Evolutionary conservation across 2,797 vertebrate species (phyloP).

Genomic region (Acanthopagrus latus): DNA sequence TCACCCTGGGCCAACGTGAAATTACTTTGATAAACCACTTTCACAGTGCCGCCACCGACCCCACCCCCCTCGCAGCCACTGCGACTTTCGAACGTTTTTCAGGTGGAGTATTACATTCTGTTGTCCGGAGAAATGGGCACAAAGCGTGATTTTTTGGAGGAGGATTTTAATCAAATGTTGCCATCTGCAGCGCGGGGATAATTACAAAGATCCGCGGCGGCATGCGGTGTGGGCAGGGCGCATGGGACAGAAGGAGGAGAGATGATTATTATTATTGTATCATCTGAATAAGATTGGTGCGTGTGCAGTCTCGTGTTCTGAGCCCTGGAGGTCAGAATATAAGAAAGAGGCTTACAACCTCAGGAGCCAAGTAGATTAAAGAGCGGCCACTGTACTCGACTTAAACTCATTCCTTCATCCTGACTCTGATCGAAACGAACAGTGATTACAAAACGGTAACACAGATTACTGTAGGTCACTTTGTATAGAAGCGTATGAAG

Average conservation of each 20-base stretch:
- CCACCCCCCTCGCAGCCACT: constrained; percentile 43
- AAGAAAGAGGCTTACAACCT: constrained; percentile 77
- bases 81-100: constrained; percentile 48
- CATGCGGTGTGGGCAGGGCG: constrained; percentile 62
- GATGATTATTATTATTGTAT: constrained; percentile 75
- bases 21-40: constrained; percentile 70
- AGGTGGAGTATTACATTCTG: constrained; percentile 47
- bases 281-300: constrained; percentile 72
- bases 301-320: constrained; percentile 64
- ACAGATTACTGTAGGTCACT: constrained; percentile 48
- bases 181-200: constrained; percentile 74
- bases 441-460: constrained; percentile 34
- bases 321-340: constrained; percentile 73
- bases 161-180: constrained; percentile 70
- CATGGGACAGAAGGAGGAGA: constrained; percentile 62
- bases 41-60: constrained; percentile 3
- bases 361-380: constrained; percentile 75
- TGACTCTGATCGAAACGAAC: constrained; percentile 34
- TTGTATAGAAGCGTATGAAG: constrained; percentile 25
- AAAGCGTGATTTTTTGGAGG: constrained; percentile 43
- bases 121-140: constrained; percentile 54
- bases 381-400: constrained; percentile 36
- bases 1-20: constrained; percentile 53
- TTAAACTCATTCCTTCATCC: constrained; percentile 54
- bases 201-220: constrained; percentile 69